These are phyloP conservation scores for Lophius piscatorius DNA, from an alignment of 2,113 vertebrate species.

Conservation along the genomic window DNA sequence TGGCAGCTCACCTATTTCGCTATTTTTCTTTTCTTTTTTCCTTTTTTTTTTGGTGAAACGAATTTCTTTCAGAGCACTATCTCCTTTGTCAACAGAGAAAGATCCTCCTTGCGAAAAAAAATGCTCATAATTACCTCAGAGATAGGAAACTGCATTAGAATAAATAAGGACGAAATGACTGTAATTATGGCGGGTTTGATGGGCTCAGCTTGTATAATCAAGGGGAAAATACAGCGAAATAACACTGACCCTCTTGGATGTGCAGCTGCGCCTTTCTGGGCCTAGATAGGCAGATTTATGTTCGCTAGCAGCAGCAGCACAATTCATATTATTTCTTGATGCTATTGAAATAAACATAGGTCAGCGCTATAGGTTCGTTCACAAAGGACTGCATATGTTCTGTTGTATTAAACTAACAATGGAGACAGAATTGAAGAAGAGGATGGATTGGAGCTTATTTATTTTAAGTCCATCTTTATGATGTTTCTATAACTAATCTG, in stretches of 20 bases:
- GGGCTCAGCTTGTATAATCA: slow-evolving; percentile 99
- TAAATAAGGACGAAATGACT: slow-evolving; percentile 99
- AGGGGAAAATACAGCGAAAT: slow-evolving; percentile 99
- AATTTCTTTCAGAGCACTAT: slow-evolving; percentile 98
- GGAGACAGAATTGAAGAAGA: slow-evolving; percentile 1
- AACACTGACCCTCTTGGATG: slow-evolving; percentile 99
- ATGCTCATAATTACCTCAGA: slow-evolving; percentile 99
- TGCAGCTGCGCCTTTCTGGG: slow-evolving; percentile 96
- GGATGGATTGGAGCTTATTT: neutral
- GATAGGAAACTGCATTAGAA: slow-evolving; percentile 99
- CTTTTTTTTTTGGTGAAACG: slow-evolving; percentile 87
- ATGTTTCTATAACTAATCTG: no score
- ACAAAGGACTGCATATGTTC: slow-evolving; percentile 30
- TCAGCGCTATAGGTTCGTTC: neutral
- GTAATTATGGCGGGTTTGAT: slow-evolving; percentile 99
- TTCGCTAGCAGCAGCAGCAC: slow-evolving; percentile 47
- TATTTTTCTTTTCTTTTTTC: slow-evolving; percentile 52
- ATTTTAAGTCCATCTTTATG: neutral
- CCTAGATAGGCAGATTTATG: slow-evolving; percentile 51
- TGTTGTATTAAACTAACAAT: slow-evolving; percentile 20
- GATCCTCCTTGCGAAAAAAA: slow-evolving; percentile 97
- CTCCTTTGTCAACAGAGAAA: slow-evolving; percentile 99
- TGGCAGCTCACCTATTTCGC: slow-evolving; percentile 96
- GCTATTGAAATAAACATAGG: slow-evolving; percentile 35
- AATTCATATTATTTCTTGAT: slow-evolving; percentile 57